A percentile compares a stretch with the other conserved stretches of the same genome.
phyloP scores from a whole-genome alignment of 2,888 invertebrate genomes.

The Hemicrepidius hirtus region DNA sequence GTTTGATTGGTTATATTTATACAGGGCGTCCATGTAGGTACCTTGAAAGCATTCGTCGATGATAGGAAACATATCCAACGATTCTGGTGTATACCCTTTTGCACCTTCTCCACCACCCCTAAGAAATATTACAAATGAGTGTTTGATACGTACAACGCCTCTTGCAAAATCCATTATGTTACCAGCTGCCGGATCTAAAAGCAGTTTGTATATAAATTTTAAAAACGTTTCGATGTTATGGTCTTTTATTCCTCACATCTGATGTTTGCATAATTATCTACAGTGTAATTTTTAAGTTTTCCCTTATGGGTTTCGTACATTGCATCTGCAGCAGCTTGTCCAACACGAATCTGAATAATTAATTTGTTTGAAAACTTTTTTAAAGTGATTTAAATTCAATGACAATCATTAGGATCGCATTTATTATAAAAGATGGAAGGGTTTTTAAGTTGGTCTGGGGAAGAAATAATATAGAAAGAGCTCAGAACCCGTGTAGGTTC shows the following conservation, averaged over 20 bases:
- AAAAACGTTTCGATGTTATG: too few species aligned
- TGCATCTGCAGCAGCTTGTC: background rate
- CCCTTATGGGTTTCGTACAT: constrained; percentile 3
- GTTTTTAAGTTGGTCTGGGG: too few species aligned
- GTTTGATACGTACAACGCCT: background rate
- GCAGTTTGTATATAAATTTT: too few species aligned
- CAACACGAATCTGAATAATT: background rate
- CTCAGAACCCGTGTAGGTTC: too few species aligned
- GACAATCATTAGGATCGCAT: too few species aligned
- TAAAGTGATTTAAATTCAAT: too few species aligned
- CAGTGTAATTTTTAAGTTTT: constrained; percentile 12
- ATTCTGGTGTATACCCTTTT: background rate
- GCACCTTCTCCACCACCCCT: background rate
- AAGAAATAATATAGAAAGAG: too few species aligned
- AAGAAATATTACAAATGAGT: constrained; percentile 11
- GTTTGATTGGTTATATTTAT: too few species aligned
- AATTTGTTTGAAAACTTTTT: too few species aligned
- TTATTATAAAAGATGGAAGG: too few species aligned
- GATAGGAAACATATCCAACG: constrained; percentile 4
- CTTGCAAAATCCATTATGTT: constrained; percentile 14
- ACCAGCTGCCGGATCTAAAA: constrained; percentile 20
- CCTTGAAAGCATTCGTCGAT: constrained; percentile 13
- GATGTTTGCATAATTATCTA: background rate
- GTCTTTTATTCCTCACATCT: constrained; percentile 11
- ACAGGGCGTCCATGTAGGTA: too few species aligned